Evolutionary conservation across 1,140 invertebrate species (phyloP).

Genomic region (Philopotamus ludificatus): DNA sequence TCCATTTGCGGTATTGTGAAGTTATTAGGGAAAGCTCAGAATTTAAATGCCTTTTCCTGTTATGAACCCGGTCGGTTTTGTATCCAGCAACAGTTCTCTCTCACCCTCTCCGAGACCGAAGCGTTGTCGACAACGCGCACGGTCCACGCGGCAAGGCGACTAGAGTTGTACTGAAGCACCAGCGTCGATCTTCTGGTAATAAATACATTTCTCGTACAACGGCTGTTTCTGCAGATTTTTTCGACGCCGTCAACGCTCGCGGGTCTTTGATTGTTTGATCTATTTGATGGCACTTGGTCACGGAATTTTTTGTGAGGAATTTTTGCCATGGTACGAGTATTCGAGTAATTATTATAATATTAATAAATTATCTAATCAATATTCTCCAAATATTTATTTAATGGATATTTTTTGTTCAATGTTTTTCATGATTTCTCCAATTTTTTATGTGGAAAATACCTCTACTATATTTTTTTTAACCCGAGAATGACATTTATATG

Average conservation of each 20-base stretch:
- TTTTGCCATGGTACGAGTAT: not conserved
- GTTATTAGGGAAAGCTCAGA: slow-evolving; percentile 44
- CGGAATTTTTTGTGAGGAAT: no score
- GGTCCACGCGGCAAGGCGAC: slow-evolving; percentile 58
- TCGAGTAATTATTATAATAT: not conserved
- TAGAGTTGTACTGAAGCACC: slow-evolving; percentile 58
- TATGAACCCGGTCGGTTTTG: slow-evolving; percentile 10
- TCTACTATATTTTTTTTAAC: no score
- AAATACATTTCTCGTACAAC: slow-evolving; percentile 4
- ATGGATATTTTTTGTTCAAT: no score
- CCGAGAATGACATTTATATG: no score
- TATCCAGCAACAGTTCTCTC: slow-evolving; percentile 46
- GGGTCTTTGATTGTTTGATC: no score
- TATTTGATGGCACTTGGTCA: no score
- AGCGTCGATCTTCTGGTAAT: slow-evolving; percentile 49
- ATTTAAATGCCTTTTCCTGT: slow-evolving; percentile 43
- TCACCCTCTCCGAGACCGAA: slow-evolving; percentile 55
- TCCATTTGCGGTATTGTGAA: no score
- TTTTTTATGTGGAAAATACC: no score
- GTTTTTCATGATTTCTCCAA: no score
- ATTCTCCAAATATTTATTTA: no score
- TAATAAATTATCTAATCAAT: not conserved
- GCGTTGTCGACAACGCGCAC: slow-evolving; percentile 49
- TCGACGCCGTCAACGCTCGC: not conserved
- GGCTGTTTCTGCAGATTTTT: slow-evolving; percentile 5